These are phyloP conservation scores for Trachymyrmex septentrionalis DNA, from an alignment of 1,140 invertebrate species.

Conservation along the genomic window DNA sequence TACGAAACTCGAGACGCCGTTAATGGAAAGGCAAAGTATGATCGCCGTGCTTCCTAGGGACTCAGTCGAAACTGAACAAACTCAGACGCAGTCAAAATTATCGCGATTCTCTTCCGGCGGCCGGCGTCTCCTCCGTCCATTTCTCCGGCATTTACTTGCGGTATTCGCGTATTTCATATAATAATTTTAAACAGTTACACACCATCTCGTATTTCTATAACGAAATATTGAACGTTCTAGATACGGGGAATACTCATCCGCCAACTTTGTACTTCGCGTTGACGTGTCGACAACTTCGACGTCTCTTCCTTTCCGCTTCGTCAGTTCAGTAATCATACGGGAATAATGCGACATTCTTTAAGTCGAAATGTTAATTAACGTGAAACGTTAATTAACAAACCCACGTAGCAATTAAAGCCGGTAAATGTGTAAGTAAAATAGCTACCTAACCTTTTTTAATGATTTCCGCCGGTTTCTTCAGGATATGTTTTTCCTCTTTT, in stretches of 20 bases:
- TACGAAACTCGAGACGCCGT: slow-evolving; percentile 50
- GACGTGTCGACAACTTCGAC: slow-evolving; percentile 25
- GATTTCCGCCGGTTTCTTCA: neutral
- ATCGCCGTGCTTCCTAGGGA: slow-evolving; percentile 20
- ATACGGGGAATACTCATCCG: slow-evolving; percentile 15
- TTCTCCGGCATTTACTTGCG: slow-evolving; percentile 43
- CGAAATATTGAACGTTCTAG: neutral
- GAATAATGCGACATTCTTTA: slow-evolving; percentile 9
- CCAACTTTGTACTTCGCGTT: slow-evolving; percentile 26
- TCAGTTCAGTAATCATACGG: neutral
- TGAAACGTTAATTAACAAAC: neutral
- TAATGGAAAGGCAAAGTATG: slow-evolving; percentile 60
- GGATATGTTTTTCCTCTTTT: neutral
- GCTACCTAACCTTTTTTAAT: neutral
- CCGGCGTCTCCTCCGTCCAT: slow-evolving; percentile 14
- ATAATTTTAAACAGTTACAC: slow-evolving; percentile 13
- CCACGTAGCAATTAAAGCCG: neutral
- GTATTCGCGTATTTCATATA: slow-evolving; percentile 13
- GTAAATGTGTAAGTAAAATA: slow-evolving; percentile 12
- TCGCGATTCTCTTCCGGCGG: slow-evolving; percentile 47
- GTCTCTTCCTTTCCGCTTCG: neutral
- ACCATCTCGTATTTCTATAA: slow-evolving; percentile 10
- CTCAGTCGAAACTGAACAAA: slow-evolving; percentile 50
- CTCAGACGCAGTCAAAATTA: slow-evolving; percentile 50
- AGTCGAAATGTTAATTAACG: too few species aligned